phyloP scores from a whole-genome alignment of 2,113 vertebrate species.

The Galemys pyrenaicus region DNA sequence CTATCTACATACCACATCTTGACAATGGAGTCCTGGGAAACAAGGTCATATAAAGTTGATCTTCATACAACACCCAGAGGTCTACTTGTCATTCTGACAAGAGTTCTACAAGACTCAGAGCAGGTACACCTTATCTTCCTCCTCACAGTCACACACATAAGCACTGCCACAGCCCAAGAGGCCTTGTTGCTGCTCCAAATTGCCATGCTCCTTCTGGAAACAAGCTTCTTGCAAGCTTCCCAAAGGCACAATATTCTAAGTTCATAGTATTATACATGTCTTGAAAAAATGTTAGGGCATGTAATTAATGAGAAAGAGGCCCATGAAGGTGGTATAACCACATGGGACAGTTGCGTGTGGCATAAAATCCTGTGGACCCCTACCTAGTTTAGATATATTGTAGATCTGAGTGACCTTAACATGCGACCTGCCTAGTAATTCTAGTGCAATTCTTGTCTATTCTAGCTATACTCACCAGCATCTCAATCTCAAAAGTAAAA shows the following conservation, averaged over 20 bases:
- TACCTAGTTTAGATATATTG: slow-evolving; percentile 29
- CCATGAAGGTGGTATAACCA: slow-evolving; percentile 3
- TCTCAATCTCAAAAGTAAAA: slow-evolving; percentile 44
- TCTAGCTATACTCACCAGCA: neutral
- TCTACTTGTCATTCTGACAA: neutral
- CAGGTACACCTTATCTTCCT: neutral
- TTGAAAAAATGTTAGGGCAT: slow-evolving; percentile 35
- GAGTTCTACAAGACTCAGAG: neutral
- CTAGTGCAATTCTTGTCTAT: slow-evolving; percentile 7
- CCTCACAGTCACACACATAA: neutral
- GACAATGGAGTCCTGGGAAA: neutral
- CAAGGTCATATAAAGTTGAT: neutral
- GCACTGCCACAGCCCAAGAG: neutral
- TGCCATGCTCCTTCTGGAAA: neutral
- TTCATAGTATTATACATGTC: neutral
- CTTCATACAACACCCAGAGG: neutral
- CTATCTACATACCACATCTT: neutral
- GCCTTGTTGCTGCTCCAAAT: slow-evolving; percentile 25
- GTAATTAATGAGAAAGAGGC: slow-evolving; percentile 23
- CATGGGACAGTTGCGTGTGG: neutral
- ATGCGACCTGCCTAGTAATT: slow-evolving; percentile 45
- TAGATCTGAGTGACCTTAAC: slow-evolving; percentile 34
- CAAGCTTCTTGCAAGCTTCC: slow-evolving; percentile 8
- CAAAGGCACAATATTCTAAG: slow-evolving; percentile 7
- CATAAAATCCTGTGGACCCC: slow-evolving; percentile 21